Percentiles rank a stretch among this genome's conserved stretches.
Evolutionary conservation across 2,888 invertebrate genomes (phyloP).

Genomic region (Macropis europaea): DNA sequence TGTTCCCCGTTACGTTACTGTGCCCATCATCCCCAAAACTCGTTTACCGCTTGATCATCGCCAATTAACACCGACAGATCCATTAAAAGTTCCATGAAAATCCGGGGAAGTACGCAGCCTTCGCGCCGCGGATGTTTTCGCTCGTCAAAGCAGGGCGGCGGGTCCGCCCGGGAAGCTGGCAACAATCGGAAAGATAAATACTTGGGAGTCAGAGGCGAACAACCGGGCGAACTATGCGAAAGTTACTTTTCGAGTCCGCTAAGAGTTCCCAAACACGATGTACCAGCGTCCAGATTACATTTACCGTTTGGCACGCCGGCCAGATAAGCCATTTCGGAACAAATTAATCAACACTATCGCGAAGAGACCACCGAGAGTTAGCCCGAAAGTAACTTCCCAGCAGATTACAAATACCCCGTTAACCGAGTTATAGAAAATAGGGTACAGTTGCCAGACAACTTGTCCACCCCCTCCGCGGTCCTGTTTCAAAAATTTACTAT

Average conservation of each 20-base stretch:
- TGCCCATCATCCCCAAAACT: too few relatives aligned
- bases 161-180: background rate
- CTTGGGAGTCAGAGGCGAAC: slow-evolving; percentile 8
- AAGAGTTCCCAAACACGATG: background rate
- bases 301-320: slow-evolving; percentile 22
- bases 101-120: background rate
- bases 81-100: background rate
- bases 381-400: slow-evolving; percentile 28
- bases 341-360: slow-evolving; percentile 49
- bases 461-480: too few relatives aligned
- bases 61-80: slow-evolving; percentile 1
- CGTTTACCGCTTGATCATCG: too few relatives aligned
- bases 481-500: too few relatives aligned
- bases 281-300: slow-evolving; percentile 30
- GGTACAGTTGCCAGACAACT: too few relatives aligned
- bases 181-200: slow-evolving; percentile 44
- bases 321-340: slow-evolving; percentile 49
- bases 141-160: background rate
- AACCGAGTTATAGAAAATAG: slow-evolving; percentile 39
- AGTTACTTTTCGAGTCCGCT: slow-evolving; percentile 8
- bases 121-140: background rate
- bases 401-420: slow-evolving; percentile 37
- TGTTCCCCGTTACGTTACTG: too few relatives aligned
- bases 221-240: slow-evolving; percentile 27
- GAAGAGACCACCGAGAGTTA: slow-evolving; percentile 12